phyloP scores from a whole-genome alignment of 2,888 invertebrate genomes.

The Thysanoteuthis rhombus region DNA sequence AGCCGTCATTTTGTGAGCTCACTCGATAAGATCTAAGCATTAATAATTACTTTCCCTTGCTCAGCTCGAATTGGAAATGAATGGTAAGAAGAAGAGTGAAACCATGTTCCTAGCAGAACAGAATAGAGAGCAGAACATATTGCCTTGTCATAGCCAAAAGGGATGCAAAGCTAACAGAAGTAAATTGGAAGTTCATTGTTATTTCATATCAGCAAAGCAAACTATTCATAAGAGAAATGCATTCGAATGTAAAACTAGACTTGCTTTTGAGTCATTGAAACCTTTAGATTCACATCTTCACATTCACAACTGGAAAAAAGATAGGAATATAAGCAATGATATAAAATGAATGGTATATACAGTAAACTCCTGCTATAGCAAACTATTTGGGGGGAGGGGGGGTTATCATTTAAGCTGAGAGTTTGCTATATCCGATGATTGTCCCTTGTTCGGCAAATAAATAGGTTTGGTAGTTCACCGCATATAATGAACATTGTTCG shows the following conservation, averaged over 20 bases:
- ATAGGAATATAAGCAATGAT: background rate
- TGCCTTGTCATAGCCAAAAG: background rate
- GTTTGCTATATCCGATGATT: too few relatives aligned
- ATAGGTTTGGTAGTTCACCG: too few relatives aligned
- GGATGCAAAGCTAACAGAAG: background rate
- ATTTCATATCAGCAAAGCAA: background rate
- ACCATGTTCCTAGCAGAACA: background rate
- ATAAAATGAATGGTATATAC: too few relatives aligned
- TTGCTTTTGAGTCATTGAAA: background rate
- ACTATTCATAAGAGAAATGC: background rate
- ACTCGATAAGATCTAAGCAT: conserved; percentile 12
- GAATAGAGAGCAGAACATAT: background rate
- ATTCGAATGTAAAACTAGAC: background rate
- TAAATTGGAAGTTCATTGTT: conserved; percentile 12
- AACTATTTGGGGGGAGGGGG: too few relatives aligned
- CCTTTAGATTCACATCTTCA: background rate
- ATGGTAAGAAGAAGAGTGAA: background rate
- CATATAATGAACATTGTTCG: too few relatives aligned
- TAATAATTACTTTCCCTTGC: background rate
- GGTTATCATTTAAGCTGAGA: too few relatives aligned
- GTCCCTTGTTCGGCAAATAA: too few relatives aligned
- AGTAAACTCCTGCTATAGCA: too few relatives aligned
- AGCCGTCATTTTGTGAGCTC: background rate
- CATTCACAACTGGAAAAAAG: background rate
- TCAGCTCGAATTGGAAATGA: background rate